Conservation (phyloP, 2,113 vertebrate genomes). For the Oxyura jamaicensis region DNA sequence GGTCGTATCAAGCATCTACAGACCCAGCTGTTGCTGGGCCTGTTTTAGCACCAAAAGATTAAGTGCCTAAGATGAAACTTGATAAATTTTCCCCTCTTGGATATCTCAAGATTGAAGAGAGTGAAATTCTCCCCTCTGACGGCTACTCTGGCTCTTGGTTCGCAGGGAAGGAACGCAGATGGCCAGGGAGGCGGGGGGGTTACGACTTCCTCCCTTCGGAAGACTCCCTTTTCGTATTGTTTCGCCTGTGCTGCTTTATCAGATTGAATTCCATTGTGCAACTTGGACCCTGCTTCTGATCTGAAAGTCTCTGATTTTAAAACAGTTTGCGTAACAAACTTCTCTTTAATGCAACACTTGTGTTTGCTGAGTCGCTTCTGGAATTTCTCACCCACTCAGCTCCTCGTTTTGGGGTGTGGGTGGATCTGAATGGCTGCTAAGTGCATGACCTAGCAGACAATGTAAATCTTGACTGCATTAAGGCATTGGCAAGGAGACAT, state of each 20-base stretch:
- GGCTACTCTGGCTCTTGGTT: neutral
- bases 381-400: neutral
- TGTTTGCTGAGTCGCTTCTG: neutral
- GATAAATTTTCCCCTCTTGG: slow-evolving; percentile 20
- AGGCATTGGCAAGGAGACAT: neutral
- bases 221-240: slow-evolving; percentile 11
- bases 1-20: neutral
- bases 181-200: neutral
- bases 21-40: slow-evolving; percentile 25
- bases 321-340: neutral
- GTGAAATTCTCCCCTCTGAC: neutral
- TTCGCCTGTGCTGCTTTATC: slow-evolving; percentile 1
- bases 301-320: neutral
- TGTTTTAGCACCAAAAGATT: neutral
- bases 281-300: neutral
- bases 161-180: neutral
- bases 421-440: slow-evolving; percentile 11
- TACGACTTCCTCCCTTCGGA: neutral
- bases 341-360: neutral
- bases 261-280: neutral
- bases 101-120: neutral
- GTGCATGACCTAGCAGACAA: slow-evolving; percentile 14
- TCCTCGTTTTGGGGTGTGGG: neutral
- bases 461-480: neutral
- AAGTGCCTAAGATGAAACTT: slow-evolving; percentile 43